Conservation (phyloP, 2,797 vertebrate species). For the Peromyscus nudipes region DNA sequence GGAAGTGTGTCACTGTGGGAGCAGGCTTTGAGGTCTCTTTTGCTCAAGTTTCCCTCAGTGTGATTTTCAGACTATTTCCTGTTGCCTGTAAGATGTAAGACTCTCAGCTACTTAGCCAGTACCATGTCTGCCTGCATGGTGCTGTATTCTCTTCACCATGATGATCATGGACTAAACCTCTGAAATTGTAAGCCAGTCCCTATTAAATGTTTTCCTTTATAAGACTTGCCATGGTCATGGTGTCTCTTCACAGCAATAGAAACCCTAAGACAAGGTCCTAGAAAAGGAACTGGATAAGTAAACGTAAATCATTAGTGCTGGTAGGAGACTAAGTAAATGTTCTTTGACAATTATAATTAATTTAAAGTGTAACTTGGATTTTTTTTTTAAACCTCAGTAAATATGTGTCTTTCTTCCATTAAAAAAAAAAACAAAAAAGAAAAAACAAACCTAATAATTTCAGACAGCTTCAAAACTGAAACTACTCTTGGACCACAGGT, state of each 20-base stretch:
- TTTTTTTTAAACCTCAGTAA: not conserved
- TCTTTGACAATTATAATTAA: not conserved
- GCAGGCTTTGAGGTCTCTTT: not conserved
- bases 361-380: conserved; percentile 28
- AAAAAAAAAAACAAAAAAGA: not conserved
- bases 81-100: not conserved
- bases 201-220: not conserved
- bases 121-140: not conserved
- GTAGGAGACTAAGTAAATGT: not conserved
- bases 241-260: not conserved
- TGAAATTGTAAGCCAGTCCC: not conserved
- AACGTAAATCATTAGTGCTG: not conserved
- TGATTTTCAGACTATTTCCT: not conserved
- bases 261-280: not conserved
- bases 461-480: not conserved
- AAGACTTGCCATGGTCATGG: not conserved
- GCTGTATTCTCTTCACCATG: not conserved
- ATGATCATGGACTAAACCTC: not conserved
- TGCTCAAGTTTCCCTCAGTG: not conserved
- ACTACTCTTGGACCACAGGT: not conserved
- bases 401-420: not conserved
- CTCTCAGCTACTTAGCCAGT: not conserved
- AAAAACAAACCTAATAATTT: not conserved
- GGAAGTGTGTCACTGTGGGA: not conserved
- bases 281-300: not conserved